A percentile compares a stretch with the other conserved stretches of the same genome.
Evolutionary conservation across 2,113 vertebrate species (phyloP).

Genomic region (Leuciscus idus): DNA sequence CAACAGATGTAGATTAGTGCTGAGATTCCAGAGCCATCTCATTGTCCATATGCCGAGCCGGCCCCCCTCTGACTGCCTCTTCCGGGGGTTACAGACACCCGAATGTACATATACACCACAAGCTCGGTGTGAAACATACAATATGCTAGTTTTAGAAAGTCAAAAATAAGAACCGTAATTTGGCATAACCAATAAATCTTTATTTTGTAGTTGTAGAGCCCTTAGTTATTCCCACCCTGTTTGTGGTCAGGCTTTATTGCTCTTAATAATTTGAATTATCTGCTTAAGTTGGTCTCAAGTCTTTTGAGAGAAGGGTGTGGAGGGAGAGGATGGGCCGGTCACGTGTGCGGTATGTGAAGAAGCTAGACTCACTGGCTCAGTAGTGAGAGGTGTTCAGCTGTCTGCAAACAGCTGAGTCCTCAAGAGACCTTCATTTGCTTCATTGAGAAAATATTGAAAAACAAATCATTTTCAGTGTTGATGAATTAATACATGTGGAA

Average conservation of each 20-base stretch:
- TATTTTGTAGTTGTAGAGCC: not conserved
- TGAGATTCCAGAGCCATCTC: constrained; percentile 64
- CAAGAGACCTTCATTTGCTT: not conserved
- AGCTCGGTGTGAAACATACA: not conserved
- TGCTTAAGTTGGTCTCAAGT: not conserved
- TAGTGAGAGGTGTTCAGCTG: constrained; percentile 71
- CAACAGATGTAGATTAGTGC: constrained; percentile 55
- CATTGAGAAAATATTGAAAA: not conserved
- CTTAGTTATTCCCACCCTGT: not conserved
- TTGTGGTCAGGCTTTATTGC: not conserved
- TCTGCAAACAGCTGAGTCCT: constrained; percentile 67
- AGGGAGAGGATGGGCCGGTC: constrained; percentile 29
- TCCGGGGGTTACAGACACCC: not conserved
- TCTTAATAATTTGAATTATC: constrained; percentile 2
- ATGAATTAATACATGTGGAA: not conserved
- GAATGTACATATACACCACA: not conserved
- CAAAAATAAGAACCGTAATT: not conserved
- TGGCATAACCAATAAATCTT: not conserved
- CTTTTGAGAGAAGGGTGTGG: constrained; percentile 40
- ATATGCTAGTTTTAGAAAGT: not conserved
- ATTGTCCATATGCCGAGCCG: constrained; percentile 43
- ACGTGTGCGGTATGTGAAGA: constrained; percentile 65
- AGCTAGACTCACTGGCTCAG: constrained; percentile 73
- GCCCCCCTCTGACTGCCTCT: not conserved
- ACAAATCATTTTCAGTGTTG: not conserved